Conservation (phyloP, 1,140 invertebrate species). For the Melipona quadrifasciata region DNA sequence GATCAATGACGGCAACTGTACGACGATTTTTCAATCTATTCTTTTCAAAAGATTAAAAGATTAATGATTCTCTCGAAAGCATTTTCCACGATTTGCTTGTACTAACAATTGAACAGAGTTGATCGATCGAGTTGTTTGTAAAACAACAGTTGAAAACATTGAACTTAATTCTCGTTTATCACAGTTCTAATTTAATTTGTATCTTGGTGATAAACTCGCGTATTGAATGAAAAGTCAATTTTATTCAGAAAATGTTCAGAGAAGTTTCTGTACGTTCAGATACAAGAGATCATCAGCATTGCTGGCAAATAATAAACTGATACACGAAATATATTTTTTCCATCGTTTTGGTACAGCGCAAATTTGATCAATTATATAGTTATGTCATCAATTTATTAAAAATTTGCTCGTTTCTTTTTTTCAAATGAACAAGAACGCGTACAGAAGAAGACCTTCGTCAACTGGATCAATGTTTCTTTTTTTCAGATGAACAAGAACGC, state of each 20-base stretch:
- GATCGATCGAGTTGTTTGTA: neutral
- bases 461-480: constrained; percentile 99
- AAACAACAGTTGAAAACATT: neutral
- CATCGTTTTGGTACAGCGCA: neutral
- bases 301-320: neutral
- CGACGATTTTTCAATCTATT: neutral
- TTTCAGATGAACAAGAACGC: constrained; percentile 99
- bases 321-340: neutral
- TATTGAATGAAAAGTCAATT: neutral
- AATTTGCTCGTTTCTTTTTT: constrained; percentile 81
- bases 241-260: neutral
- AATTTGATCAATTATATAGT: neutral
- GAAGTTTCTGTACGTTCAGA: neutral
- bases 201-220: neutral
- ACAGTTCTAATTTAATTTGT: neutral
- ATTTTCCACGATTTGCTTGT: constrained; percentile 8
- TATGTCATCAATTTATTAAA: neutral
- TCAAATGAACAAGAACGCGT: constrained; percentile 99
- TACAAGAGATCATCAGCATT: neutral
- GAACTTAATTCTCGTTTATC: neutral
- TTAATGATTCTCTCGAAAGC: neutral
- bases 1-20: neutral
- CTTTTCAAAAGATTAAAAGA: neutral
- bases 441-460: constrained; percentile 99
- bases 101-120: neutral